Evolutionary conservation across 2,113 vertebrate species (phyloP).

Genomic region (Pheucticus melanocephalus): DNA sequence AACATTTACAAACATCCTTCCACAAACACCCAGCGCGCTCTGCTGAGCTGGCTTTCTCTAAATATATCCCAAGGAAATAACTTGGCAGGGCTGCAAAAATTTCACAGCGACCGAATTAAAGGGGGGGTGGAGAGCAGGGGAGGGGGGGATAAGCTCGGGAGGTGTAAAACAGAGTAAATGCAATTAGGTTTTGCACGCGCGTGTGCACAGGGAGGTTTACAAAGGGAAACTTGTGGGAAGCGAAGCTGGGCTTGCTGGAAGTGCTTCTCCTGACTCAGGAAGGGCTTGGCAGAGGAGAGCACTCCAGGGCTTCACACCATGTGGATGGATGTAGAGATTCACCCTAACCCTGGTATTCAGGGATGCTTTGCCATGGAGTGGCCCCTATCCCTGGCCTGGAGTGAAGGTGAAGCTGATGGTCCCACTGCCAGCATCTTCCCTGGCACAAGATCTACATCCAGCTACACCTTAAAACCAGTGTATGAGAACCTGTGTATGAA

Average conservation of each 20-base stretch:
- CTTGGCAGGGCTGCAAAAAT: conserved; percentile 70
- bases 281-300: not conserved
- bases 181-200: not conserved
- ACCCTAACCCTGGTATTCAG: not conserved
- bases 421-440: not conserved
- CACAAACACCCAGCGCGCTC: conserved; percentile 66
- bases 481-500: not conserved
- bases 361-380: not conserved
- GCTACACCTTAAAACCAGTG: not conserved
- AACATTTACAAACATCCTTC: conserved; percentile 73
- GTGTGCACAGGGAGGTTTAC: not conserved
- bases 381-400: not conserved
- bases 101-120: conserved; percentile 61
- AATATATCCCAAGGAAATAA: conserved; percentile 76
- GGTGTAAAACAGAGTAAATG: not conserved
- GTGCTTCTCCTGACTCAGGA: not conserved
- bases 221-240: not conserved
- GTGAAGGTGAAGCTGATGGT: not conserved
- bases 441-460: fast-evolving
- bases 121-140: not conserved
- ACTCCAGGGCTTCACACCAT: fast-evolving
- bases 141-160: not conserved
- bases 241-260: not conserved
- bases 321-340: fast-evolving
- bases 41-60: conserved; percentile 73